phyloP scores from a whole-genome alignment of 1,140 invertebrate species.

The Aphelinus atriplicis region DNA sequence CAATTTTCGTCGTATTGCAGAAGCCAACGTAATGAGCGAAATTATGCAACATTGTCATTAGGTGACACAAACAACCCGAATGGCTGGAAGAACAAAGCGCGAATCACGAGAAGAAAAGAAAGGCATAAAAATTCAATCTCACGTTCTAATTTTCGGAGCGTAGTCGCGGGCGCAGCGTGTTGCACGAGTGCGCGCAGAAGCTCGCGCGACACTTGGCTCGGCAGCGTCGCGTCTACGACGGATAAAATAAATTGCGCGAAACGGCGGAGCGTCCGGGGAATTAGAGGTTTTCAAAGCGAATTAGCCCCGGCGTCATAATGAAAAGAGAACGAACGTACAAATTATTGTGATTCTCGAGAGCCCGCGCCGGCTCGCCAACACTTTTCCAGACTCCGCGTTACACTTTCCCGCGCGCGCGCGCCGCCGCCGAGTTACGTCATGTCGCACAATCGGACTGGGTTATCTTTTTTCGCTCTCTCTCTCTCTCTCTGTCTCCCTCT shows the following conservation, averaged over 20 bases:
- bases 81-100: no score
- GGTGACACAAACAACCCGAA: no score
- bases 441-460: constrained; percentile 13
- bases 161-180: no score
- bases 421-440: constrained; percentile 20
- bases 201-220: no score
- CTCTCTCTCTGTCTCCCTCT: background rate
- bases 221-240: background rate
- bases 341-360: constrained; percentile 20
- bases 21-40: no score
- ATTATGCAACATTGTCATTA: no score
- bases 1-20: no score
- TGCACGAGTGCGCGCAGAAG: no score
- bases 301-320: constrained; percentile 19
- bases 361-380: background rate
- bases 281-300: background rate
- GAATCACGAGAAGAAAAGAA: no score
- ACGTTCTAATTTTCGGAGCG: background rate
- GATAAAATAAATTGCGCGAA: background rate
- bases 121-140: background rate
- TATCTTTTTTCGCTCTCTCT: constrained; percentile 10
- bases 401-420: constrained; percentile 21
- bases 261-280: background rate
- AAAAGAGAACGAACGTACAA: constrained; percentile 18
- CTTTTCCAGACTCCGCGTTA: constrained; percentile 32